phyloP scores from a whole-genome alignment of 2,888 invertebrate genomes.

The Mimas tiliae region DNA sequence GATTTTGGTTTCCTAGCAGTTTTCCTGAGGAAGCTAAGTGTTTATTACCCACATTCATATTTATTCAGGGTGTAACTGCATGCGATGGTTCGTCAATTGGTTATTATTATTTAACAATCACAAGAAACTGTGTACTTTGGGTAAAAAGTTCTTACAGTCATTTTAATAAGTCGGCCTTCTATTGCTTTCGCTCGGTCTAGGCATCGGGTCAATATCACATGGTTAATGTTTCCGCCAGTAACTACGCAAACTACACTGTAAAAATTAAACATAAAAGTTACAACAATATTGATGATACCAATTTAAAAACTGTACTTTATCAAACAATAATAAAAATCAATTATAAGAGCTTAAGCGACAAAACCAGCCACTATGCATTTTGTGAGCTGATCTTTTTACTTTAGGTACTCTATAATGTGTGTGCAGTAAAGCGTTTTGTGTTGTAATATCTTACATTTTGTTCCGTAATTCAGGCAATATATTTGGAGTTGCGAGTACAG shows the following conservation, averaged over 20 bases:
- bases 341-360: too few relatives aligned
- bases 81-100: too few relatives aligned
- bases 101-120: too few relatives aligned
- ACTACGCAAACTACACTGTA: slow-evolving; percentile 63
- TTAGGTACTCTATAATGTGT: too few relatives aligned
- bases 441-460: slow-evolving; percentile 58
- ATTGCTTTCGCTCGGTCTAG: slow-evolving; percentile 53
- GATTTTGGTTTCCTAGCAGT: too few relatives aligned
- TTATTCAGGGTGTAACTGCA: not conserved
- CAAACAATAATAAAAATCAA: too few relatives aligned
- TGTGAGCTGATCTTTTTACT: too few relatives aligned
- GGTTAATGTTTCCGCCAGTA: slow-evolving; percentile 57
- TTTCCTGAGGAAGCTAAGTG: too few relatives aligned
- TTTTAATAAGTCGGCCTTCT: slow-evolving; percentile 52
- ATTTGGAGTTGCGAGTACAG: slow-evolving; percentile 86
- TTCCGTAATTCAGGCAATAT: slow-evolving; percentile 54
- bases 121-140: not conserved
- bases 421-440: too few relatives aligned
- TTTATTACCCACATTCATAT: not conserved
- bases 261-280: slow-evolving; percentile 18
- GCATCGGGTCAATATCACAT: slow-evolving; percentile 41
- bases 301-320: slow-evolving; percentile 5
- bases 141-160: slow-evolving; percentile 46
- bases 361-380: too few relatives aligned
- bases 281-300: not conserved